Evolutionary conservation across 2,797 vertebrate genomes (phyloP), one percentile per base, ranked within the genome.

Genomic region (Fundulus diaphanus): DNA sequence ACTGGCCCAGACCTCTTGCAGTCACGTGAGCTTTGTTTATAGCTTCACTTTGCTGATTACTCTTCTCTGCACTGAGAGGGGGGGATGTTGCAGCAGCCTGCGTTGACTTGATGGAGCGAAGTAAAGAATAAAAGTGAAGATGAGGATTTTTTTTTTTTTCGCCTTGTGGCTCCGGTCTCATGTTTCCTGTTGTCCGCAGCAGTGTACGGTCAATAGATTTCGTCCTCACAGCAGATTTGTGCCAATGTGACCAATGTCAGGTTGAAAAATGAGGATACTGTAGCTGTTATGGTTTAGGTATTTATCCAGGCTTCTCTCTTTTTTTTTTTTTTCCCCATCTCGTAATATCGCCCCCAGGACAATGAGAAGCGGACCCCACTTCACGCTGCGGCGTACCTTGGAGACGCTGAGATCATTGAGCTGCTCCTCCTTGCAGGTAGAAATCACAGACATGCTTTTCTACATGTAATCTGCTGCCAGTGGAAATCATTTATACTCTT

Each of bases 401-500:
- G 98, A 90, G 97, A 99, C 76, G 96, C 97, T 83, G 97, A 99
- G 95, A 98, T 99, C 90, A 97, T 99, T 83, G 98, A 99, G 90
- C 96, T 99, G 87, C 98, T 99, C 94, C 96, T 99, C 94, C 95
- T 99, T 91, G 98, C 98, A 95, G 98, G 98, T 99, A 96, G 87
- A 86, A 52, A 42, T 73, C 22, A 6, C 33, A 74, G 13, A 24
- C 6, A 29, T 29, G 44, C 35, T 52, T 44, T 68, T 7, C 11
- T 16, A n/a, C 3, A 22, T 52, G 1, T 5, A 71, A 9, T 72
- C 3, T 35, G 29, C 35, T 12, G 3, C 68, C 7, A 1, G 2
- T 77, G 75, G 31, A 0, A 70, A 37, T 44, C 9, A 73, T 70
- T 48, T 67, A 42, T 33, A 33, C 4, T 7, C 27, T 56, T 27